Conservation (phyloP, 2,797 vertebrate species). For the Neoniphon sammara region DNA sequence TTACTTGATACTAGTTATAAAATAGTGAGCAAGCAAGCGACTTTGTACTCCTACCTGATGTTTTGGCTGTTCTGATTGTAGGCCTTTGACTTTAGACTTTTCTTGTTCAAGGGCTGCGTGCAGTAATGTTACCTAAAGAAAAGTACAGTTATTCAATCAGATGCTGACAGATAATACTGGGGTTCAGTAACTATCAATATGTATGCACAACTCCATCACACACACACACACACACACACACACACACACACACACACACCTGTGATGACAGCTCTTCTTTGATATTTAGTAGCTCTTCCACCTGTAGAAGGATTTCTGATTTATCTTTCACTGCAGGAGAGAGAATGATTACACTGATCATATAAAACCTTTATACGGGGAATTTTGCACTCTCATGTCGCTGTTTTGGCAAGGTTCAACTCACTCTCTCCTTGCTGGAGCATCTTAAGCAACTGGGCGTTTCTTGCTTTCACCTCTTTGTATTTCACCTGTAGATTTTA, state of each 20-base stretch:
- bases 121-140: conserved; percentile 86
- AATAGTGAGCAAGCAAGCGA: not conserved
- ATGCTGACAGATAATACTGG: not conserved
- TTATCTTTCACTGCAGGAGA: conserved; percentile 93
- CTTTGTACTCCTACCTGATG: conserved; percentile 79
- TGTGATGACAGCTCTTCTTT: conserved; percentile 94
- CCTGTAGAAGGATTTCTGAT: conserved; percentile 93
- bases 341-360: not conserved
- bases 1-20: not conserved
- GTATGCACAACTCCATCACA: not conserved
- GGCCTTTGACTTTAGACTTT: conserved; percentile 92
- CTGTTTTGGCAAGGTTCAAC: conserved; percentile 60
- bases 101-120: conserved; percentile 93
- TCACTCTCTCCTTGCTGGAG: conserved; percentile 97
- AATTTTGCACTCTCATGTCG: not conserved
- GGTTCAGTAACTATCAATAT: not conserved
- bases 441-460: conserved; percentile 93
- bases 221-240: conserved; percentile 70
- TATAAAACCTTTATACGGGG: not conserved
- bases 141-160: not conserved
- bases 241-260: conserved; percentile 75
- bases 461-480: conserved; percentile 95
- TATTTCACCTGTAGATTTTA: conserved; percentile 85
- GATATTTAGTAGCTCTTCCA: conserved; percentile 91
- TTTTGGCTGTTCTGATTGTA: conserved; percentile 92